Percentiles rank a stretch among this genome's conserved stretches.
Conservation (phyloP, 2,888 invertebrate genomes). For the Vanessa cardui region DNA sequence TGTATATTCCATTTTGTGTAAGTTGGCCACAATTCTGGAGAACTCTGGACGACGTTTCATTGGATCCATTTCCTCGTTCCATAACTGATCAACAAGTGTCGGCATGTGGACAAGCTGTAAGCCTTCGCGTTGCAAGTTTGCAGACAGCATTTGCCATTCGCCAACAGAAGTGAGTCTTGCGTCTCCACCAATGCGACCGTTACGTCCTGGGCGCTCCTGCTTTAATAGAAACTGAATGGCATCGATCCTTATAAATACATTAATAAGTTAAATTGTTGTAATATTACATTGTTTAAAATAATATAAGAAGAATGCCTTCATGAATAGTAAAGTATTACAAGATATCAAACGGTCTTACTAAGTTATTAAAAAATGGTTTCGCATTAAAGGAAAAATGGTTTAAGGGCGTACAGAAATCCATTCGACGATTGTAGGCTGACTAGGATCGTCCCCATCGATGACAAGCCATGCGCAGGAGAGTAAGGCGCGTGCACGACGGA, state of each 20-base stretch:
- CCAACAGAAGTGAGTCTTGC: conserved; percentile 87
- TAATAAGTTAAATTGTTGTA: background rate
- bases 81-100: conserved; percentile 90
- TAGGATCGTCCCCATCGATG: conserved; percentile 87
- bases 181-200: conserved; percentile 88
- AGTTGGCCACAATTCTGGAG: conserved; percentile 84
- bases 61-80: conserved; percentile 82
- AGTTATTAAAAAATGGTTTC: no score
- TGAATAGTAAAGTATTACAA: background rate
- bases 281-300: background rate
- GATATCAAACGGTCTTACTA: background rate
- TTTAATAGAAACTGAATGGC: conserved; percentile 11
- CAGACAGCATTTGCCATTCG: conserved; percentile 85
- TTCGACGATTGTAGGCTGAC: conserved; percentile 84
- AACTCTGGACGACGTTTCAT: conserved; percentile 79
- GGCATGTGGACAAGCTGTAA: conserved; percentile 82
- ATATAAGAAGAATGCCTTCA: background rate
- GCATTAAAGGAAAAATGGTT: background rate
- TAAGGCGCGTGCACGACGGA: conserved; percentile 91
- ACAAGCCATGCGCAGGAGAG: conserved; percentile 95
- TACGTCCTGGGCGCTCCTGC: conserved; percentile 64
- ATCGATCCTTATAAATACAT: background rate
- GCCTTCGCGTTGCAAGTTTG: conserved; percentile 78
- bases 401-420: conserved; percentile 84
- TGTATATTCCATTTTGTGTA: conserved; percentile 83